Evolutionary conservation across 2,797 vertebrate species (phyloP).

Genomic region (Neostethus bicornis): DNA sequence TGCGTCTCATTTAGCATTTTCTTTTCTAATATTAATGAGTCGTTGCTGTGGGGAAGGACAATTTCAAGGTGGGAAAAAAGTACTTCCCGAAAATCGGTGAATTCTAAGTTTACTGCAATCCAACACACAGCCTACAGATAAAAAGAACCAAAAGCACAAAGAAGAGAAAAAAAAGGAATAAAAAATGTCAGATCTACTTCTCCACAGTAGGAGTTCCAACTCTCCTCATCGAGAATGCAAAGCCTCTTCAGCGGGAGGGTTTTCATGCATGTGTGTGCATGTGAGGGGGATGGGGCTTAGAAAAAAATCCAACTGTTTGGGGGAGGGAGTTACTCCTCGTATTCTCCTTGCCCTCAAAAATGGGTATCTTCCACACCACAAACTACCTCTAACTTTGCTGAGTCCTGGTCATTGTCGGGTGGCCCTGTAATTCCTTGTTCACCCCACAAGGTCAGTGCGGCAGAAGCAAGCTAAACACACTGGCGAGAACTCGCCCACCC

Average conservation of each 20-base stretch:
- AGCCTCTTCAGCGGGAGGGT: conserved; percentile 61
- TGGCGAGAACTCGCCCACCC: too few species aligned
- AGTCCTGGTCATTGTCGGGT: too few species aligned
- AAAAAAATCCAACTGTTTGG: conserved; percentile 69
- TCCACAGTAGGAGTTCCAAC: conserved; percentile 62
- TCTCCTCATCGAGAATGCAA: conserved; percentile 80
- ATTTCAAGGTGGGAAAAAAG: conserved; percentile 16
- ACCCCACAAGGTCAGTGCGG: too few species aligned
- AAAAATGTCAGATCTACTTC: conserved; percentile 61
- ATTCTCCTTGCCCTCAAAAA: conserved; percentile 45
- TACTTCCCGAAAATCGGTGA: conserved; percentile 29
- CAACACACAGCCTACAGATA: conserved; percentile 17
- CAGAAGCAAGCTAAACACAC: too few species aligned
- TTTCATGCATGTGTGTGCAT: conserved; percentile 13
- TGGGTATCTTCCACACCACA: conserved; percentile 53
- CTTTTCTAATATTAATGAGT: conserved; percentile 7
- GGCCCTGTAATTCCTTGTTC: too few species aligned
- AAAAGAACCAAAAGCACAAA: conserved; percentile 28
- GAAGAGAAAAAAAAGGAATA: conserved; percentile 39
- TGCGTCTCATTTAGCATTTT: conserved; percentile 30
- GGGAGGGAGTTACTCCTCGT: conserved; percentile 65
- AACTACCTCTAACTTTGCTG: conserved; percentile 26
- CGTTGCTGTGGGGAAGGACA: conserved; percentile 10
- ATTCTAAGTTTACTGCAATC: conserved; percentile 35
- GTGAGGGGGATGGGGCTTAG: conserved; percentile 65